A percentile compares a stretch with the other conserved stretches of the same genome.
These are phyloP conservation scores for Coenonympha glycerion DNA, from an alignment of 2,888 invertebrate genomes.

Conservation along the genomic window DNA sequence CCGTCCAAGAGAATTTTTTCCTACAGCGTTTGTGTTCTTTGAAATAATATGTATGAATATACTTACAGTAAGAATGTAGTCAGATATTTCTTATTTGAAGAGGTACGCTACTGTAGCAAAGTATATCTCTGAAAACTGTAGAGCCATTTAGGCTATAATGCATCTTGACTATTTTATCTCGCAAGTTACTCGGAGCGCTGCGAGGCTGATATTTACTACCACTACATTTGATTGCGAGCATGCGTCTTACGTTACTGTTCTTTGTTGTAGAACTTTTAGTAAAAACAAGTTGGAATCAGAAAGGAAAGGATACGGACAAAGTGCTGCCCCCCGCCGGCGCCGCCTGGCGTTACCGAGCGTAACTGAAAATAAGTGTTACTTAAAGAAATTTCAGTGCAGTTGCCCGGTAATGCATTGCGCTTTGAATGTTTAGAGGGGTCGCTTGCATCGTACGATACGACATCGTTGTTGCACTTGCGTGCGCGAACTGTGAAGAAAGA, in stretches of 20 bases:
- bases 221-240: slow-evolving; percentile 1
- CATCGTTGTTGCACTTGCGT: no score
- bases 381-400: slow-evolving; percentile 28
- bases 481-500: no score
- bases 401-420: slow-evolving; percentile 26
- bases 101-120: no score
- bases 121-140: no score
- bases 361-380: slow-evolving; percentile 30
- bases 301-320: slow-evolving; percentile 18
- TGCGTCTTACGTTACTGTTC: background rate
- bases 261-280: slow-evolving; percentile 1
- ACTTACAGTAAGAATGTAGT: no score
- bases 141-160: background rate
- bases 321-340: slow-evolving; percentile 10
- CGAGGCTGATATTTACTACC: background rate
- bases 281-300: slow-evolving; percentile 16
- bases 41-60: no score
- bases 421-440: slow-evolving; percentile 24
- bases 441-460: slow-evolving; percentile 13
- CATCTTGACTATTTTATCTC: background rate
- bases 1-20: no score
- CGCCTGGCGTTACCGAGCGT: slow-evolving; percentile 21
- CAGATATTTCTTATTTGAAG: no score
- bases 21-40: no score
- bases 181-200: background rate